Base-by-base conservation (phyloP, 2,113 vertebrate genomes). In the Tretioscincus oriximinensis region DNA sequence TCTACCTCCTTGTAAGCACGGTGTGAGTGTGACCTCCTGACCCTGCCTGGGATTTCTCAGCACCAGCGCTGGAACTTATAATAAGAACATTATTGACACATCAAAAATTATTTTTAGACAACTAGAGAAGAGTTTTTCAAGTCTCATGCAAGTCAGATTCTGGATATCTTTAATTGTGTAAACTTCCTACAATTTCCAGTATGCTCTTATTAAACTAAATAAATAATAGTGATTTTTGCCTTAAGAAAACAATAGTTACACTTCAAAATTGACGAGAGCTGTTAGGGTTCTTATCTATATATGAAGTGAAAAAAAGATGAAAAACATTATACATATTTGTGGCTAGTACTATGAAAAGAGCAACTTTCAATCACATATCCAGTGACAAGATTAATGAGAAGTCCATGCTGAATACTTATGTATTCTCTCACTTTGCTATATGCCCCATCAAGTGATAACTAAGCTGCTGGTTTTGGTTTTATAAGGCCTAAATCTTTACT, bases 241-340 rank as follows among this genome's bases (percentile, higher is more conserved):
- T 79, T 21, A 76, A 45, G 20, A 5, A 82, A 82, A 51, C 47
- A 80, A 72, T 65, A 85, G 82, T 73, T 77, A 49, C 65, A 67
- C 45, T 79, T 0, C 0, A n/a, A 22, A 78, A 72, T 64, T 70
- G 47, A 83, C 86, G 1, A 70, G 49, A 29, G 21, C 77, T 41
- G 35, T 41, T 41, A 41, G 35, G 2, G 35, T 41, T 41, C 35
- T 41, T 41, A 58, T 58, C 54, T 58, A 18, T 18, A 18, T 14
- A 14, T 16, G 54, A 18, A 18, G 54, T 14, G 16, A 58, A 58
- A 58, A 58, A 58, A 12, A 18, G 54, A 16, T 58, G 18, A 58
- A 58, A 58, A 58, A 18, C 35, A 41, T 58, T 51, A 51, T 51
- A 51, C 54, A 58, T 18, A 58, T 58, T 16, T 58, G 18, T 58